Percentiles rank a stretch among this genome's conserved stretches.
These are phyloP conservation scores for Maccullochella peelii DNA, from an alignment of 2,113 vertebrate species.

Conservation along the genomic window DNA sequence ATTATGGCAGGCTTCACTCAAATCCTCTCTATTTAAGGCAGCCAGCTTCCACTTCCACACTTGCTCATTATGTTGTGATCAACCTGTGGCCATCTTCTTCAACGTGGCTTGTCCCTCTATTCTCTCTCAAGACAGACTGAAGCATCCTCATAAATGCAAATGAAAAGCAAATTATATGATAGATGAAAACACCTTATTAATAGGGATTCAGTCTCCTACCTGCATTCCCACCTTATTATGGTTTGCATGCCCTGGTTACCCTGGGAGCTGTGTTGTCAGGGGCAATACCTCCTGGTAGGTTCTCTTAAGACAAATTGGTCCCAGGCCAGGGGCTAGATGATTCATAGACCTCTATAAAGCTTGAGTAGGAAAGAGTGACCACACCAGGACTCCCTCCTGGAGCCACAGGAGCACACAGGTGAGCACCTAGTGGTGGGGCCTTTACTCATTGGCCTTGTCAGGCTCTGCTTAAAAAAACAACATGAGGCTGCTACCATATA, in stretches of 20 bases:
- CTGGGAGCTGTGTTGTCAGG: neutral
- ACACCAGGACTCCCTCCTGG: neutral
- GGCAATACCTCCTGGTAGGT: conserved; percentile 6
- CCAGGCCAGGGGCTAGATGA: neutral
- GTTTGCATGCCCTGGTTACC: conserved; percentile 3
- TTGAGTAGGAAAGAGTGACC: conserved; percentile 2
- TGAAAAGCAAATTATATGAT: conserved; percentile 31
- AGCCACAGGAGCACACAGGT: neutral
- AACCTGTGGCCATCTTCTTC: conserved; percentile 44
- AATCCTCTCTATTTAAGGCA: conserved; percentile 54
- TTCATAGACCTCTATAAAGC: conserved; percentile 15
- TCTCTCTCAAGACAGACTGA: conserved; percentile 1
- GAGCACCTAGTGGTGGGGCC: neutral
- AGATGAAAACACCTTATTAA: conserved; percentile 22
- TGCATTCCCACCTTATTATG: conserved; percentile 6
- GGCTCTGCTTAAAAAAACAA: neutral
- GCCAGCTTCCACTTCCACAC: conserved; percentile 43
- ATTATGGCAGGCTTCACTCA: conserved; percentile 67
- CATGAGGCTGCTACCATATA: neutral
- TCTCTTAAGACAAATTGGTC: conserved; percentile 21
- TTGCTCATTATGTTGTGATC: conserved; percentile 58
- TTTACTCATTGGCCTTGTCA: neutral
- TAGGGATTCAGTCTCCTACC: conserved; percentile 3
- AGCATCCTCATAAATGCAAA: conserved; percentile 41
- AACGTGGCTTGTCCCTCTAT: conserved; percentile 1